Base-by-base conservation (phyloP, 2,113 vertebrate species). In the Dolichallabes microphthalmus region DNA sequence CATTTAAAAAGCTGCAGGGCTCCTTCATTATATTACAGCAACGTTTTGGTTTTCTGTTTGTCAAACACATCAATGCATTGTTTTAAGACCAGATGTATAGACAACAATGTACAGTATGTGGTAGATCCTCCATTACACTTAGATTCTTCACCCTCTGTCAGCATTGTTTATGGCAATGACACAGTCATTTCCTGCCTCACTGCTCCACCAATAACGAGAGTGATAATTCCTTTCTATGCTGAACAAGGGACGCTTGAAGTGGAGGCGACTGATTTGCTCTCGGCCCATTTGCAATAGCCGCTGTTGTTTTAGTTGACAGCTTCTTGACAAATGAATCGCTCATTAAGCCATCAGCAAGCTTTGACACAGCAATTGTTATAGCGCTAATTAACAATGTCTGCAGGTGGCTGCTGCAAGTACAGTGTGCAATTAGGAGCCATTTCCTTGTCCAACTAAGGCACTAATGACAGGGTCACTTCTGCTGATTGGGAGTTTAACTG, bases 391-490 rank as follows among this genome's bases (percentile, higher is more conserved):
- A 75, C 82, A 84, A 80, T 22, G 78, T 35, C 85, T 85, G 79
- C 85, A 84, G 82, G 86, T 86, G 30, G 68, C 32, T 74, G 82
- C 58, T 68, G 25, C 79, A 79, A 79, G 69, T 80, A 66, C 50
- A 89, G 79, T 84, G 75, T 81, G 61, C 83, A 89, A 89, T 89
- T 89, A 87, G 30, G 74, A 85, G 86, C 63, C 66, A 87, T 87
- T 89, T 89, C 81, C 83, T 80, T 27, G 83, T 87, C 81, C 80
- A 87, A 83, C 75, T 75, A 73, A 35, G 39, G 73, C 82, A 82
- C 82, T 86, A 88, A 88, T 89, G 87, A 86, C 86, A 87, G 80
- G 66, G 86, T 64, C 88, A 85, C 80, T 86, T 80, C 88, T 89
- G 73, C 52, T 52, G 83, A 87, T 74, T 81, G 86, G 84, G 66